Conservation (phyloP, 2,113 vertebrate species). For the Anhinga rufa region DNA sequence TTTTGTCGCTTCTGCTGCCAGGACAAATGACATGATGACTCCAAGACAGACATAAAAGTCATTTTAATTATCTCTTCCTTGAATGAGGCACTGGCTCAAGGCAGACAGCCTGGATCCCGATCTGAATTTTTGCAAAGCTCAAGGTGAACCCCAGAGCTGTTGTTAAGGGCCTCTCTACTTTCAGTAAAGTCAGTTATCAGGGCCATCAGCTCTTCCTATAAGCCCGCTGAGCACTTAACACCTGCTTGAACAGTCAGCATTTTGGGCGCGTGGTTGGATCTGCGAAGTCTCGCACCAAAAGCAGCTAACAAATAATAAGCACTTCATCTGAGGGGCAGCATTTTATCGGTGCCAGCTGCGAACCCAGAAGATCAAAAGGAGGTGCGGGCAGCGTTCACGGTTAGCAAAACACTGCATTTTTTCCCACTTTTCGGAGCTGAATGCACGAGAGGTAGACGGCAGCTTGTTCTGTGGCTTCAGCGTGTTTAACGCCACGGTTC, state of each 20-base stretch:
- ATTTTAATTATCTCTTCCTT: neutral
- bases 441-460: neutral
- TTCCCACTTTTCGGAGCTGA: neutral
- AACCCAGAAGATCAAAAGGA: neutral
- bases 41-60: neutral
- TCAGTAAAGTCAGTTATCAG: neutral
- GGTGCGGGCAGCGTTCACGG: neutral
- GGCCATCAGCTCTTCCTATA: neutral
- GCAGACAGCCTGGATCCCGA: neutral
- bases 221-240: neutral
- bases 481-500: neutral
- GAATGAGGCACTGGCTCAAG: neutral
- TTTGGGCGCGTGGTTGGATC: accelerated
- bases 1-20: neutral
- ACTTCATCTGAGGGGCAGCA: neutral
- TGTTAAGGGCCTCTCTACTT: neutral
- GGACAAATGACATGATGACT: neutral
- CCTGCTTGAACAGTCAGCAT: neutral
- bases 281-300: neutral
- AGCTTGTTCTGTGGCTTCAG: neutral
- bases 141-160: neutral
- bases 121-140: neutral
- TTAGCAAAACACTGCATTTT: neutral
- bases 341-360: neutral
- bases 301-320: neutral